A percentile compares a stretch with the other conserved stretches of the same genome.
Conservation (phyloP, 2,113 vertebrate species). For the Leucoraja erinaceus region DNA sequence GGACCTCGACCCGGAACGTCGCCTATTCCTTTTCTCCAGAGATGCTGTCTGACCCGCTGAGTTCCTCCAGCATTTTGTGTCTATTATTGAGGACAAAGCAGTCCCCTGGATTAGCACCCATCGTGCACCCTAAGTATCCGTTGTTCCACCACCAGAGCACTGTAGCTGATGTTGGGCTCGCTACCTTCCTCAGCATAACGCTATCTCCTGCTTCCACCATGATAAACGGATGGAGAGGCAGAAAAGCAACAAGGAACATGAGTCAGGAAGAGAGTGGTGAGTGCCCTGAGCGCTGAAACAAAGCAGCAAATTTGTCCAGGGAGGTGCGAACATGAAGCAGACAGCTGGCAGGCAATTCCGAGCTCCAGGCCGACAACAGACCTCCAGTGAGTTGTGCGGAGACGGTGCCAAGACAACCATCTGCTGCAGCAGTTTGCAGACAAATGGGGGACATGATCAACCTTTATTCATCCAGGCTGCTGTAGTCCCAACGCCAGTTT, state of each 20-base stretch:
- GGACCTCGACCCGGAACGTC: too few relatives aligned
- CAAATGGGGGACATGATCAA: not conserved
- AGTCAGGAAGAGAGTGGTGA: not conserved
- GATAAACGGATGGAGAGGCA: not conserved
- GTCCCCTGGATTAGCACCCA: too few relatives aligned
- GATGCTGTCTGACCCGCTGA: too few relatives aligned
- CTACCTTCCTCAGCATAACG: not conserved
- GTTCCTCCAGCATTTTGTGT: too few relatives aligned
- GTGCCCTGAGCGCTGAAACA: not conserved
- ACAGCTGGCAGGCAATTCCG: not conserved
- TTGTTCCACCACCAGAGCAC: too few relatives aligned
- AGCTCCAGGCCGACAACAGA: conserved; percentile 9
- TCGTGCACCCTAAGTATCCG: too few relatives aligned
- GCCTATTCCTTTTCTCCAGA: too few relatives aligned
- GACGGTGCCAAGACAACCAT: not conserved
- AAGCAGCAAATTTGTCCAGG: not conserved
- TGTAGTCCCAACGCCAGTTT: not conserved
- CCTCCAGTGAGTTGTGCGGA: conserved; percentile 11
- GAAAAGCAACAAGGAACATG: not conserved
- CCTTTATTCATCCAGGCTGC: not conserved
- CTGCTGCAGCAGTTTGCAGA: not conserved
- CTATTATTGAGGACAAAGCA: too few relatives aligned
- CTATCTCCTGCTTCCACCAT: not conserved
- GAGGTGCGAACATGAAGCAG: conserved; percentile 15
- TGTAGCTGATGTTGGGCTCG: too few relatives aligned